A percentile compares a stretch with the other conserved stretches of the same genome.
These are phyloP conservation scores for Callipepla squamata DNA, from an alignment of 2,113 vertebrate species.

Conservation along the genomic window DNA sequence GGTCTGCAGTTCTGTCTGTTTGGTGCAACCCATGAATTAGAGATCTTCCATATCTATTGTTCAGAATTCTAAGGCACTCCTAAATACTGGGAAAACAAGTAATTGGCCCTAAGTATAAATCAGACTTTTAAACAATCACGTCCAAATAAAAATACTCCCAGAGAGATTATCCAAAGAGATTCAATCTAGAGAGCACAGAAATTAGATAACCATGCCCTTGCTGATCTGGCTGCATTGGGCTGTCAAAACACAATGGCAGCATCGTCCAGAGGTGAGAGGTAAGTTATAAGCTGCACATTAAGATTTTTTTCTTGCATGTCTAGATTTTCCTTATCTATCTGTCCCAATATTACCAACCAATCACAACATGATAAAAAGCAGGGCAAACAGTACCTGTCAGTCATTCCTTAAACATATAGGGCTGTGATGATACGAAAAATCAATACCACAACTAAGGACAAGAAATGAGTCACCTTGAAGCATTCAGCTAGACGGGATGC, in stretches of 20 bases:
- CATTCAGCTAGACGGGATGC: not conserved
- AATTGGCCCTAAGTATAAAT: not conserved
- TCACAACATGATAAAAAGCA: not conserved
- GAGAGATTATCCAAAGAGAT: not conserved
- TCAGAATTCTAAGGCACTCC: not conserved
- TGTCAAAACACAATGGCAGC: not conserved
- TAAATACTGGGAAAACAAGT: conserved; percentile 1
- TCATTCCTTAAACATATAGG: not conserved
- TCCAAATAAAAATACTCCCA: not conserved
- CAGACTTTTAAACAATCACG: not conserved
- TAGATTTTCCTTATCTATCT: not conserved
- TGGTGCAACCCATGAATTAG: not conserved
- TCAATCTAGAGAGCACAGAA: not conserved
- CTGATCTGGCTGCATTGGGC: not conserved
- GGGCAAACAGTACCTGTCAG: not conserved
- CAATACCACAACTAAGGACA: not conserved
- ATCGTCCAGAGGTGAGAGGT: not conserved
- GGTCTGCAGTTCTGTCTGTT: not conserved
- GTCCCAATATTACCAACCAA: not conserved
- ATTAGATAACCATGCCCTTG: not conserved
- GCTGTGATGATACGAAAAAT: not conserved
- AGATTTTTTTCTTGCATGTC: not conserved
- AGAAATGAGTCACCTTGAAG: not conserved
- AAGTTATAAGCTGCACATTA: not conserved
- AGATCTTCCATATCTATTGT: not conserved